Base-by-base conservation (phyloP, 2,113 vertebrate genomes). In the Cavia aperea region DNA sequence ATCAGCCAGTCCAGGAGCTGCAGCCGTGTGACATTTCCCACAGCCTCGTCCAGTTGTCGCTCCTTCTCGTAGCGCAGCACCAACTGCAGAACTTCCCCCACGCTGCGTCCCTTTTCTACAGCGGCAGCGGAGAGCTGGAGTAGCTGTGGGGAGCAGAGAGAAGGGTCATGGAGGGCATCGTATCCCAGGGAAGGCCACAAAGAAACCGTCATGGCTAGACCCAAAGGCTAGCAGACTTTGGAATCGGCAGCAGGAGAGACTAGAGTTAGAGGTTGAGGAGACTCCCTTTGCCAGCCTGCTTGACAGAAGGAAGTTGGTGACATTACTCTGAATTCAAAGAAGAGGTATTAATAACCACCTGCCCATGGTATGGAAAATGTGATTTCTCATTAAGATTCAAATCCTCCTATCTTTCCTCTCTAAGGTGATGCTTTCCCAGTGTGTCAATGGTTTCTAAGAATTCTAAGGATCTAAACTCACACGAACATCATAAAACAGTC, bases 1-100 rank as follows among this genome's bases (percentile, higher is more conserved):
- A 96, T 95, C 95, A 97, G 95, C 94, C 96, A 95, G 94, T 97
- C 97, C 93, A 97, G 96, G 90, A 96, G 96, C 91, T 96, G 96
- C 90, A 96, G 87, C 81, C 91, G 83, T 2, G 94, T 93, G 12
- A 97, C 83, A 12, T 95, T 97, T 3, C 95, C 97, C 93, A 95
- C 89, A 0, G 97, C 96, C 93, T 97, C 96, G 0, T 96, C 92
- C 93, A 97, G 94, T 70, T 96, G 96, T 39, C 96, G 91, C 88
- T 97, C 91, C 88, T 97, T 97, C 94, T 97, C 96, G 0, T 97
- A 97, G 86, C 93, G 92, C 86, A 97, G 93, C 56, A 97, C 92
- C 0, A 93, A 94, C 91, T 96, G 96, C 75, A 97, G 96, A 33
- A 97, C 94, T 68, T 97, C 95, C 12, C 96, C 95, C 1, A 93